These are phyloP conservation scores for Varecia variegata DNA, from an alignment of 2,797 vertebrate species.

Conservation along the genomic window DNA sequence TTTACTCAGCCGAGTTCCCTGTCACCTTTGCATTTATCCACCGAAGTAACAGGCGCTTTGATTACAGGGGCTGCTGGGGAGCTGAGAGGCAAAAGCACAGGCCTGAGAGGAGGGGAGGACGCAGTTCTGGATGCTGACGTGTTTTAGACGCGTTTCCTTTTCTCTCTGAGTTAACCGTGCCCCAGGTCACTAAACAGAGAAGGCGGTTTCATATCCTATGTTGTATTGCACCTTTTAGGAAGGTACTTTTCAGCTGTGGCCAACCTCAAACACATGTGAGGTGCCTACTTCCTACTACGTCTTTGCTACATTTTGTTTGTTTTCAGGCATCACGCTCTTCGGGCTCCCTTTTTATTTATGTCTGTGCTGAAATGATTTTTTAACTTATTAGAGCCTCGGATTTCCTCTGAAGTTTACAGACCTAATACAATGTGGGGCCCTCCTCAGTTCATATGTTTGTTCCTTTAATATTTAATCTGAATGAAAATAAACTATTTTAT, in stretches of 20 bases:
- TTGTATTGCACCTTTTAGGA: not conserved
- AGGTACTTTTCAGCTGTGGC: not conserved
- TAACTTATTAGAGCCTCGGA: not conserved
- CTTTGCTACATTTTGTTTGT: not conserved
- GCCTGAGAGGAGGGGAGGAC: not conserved
- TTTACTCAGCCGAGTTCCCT: not conserved
- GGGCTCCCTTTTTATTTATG: not conserved
- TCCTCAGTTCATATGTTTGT: no score
- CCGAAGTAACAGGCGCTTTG: not conserved
- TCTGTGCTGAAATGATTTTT: not conserved
- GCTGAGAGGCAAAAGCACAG: not conserved
- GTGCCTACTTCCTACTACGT: not conserved
- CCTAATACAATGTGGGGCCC: not conserved
- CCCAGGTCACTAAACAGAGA: not conserved
- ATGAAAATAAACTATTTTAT: not conserved
- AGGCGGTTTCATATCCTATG: not conserved
- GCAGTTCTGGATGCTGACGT: not conserved
- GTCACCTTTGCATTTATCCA: not conserved
- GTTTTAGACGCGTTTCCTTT: not conserved
- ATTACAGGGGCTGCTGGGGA: not conserved
- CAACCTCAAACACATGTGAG: not conserved
- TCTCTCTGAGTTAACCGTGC: not conserved
- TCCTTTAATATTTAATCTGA: not conserved
- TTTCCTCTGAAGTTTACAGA: not conserved
- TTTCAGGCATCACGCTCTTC: not conserved